Percentiles rank a stretch among this genome's conserved stretches.
Evolutionary conservation across 1,140 invertebrate species (phyloP).

Genomic region (Anastatus disparis): DNA sequence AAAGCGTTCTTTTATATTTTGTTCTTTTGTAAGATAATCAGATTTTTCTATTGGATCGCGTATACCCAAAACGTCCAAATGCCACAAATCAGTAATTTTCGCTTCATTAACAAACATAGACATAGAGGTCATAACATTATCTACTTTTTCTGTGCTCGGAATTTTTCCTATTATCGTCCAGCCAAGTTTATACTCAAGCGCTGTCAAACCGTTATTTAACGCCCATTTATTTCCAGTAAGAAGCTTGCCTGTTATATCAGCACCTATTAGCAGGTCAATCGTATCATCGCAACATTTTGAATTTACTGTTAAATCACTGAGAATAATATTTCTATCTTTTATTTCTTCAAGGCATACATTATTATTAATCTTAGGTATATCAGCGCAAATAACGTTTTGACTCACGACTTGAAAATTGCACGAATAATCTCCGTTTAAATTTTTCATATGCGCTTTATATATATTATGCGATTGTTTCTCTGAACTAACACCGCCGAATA

Average conservation of each 20-base stretch:
- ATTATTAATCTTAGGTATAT: conserved; percentile 31
- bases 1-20: conserved; percentile 49
- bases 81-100: conserved; percentile 55
- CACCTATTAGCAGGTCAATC: conserved; percentile 47
- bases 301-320: conserved; percentile 32
- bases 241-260: conserved; percentile 51
- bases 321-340: conserved; percentile 33
- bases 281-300: conserved; percentile 22
- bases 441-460: no score
- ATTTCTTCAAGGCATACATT: conserved; percentile 36
- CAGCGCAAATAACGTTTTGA: conserved; percentile 36
- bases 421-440: no score
- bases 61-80: conserved; percentile 58
- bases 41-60: conserved; percentile 50
- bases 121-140: background rate
- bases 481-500: no score
- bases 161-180: conserved; percentile 51
- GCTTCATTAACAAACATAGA: conserved; percentile 41
- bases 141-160: conserved; percentile 1
- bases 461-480: no score
- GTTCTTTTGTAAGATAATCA: conserved; percentile 35
- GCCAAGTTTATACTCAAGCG: conserved; percentile 53
- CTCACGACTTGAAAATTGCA: conserved; percentile 34
- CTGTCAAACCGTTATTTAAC: conserved; percentile 49
- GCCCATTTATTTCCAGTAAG: conserved; percentile 47